A percentile compares a stretch with the other conserved stretches of the same genome.
phyloP scores from a whole-genome alignment of 2,797 vertebrate genomes.

The Petrocephalus schoutedeni region DNA sequence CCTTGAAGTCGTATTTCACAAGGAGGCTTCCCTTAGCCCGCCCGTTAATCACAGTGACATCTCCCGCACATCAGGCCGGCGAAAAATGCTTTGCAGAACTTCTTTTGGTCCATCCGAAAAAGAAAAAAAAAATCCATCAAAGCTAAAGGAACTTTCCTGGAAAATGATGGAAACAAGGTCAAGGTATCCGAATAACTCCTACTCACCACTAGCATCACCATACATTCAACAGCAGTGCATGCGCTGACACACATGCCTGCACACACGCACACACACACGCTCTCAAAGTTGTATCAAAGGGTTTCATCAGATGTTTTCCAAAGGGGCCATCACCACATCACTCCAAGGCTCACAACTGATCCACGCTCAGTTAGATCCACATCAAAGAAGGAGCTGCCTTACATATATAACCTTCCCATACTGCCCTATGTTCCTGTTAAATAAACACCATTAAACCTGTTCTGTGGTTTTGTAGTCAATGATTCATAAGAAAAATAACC shows the following conservation, averaged over 20 bases:
- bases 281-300: not conserved
- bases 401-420: conserved; percentile 13
- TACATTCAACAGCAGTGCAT: not conserved
- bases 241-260: not conserved
- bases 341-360: not conserved
- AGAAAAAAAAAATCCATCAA: not conserved
- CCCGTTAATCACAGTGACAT: not conserved
- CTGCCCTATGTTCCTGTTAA: not conserved
- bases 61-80: not conserved
- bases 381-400: not conserved
- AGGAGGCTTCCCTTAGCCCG: not conserved
- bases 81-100: not conserved
- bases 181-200: not conserved
- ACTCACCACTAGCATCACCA: not conserved
- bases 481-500: conserved; percentile 1
- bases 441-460: conserved; percentile 12
- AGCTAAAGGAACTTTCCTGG: not conserved
- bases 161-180: conserved; percentile 1
- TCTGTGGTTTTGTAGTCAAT: not conserved
- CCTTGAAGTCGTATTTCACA: not conserved
- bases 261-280: not conserved
- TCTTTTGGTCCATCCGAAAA: not conserved
- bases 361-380: not conserved
- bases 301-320: not conserved
- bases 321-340: not conserved